Conservation (phyloP, 2,113 vertebrate species). For the Xiphorhynchus elegans region DNA sequence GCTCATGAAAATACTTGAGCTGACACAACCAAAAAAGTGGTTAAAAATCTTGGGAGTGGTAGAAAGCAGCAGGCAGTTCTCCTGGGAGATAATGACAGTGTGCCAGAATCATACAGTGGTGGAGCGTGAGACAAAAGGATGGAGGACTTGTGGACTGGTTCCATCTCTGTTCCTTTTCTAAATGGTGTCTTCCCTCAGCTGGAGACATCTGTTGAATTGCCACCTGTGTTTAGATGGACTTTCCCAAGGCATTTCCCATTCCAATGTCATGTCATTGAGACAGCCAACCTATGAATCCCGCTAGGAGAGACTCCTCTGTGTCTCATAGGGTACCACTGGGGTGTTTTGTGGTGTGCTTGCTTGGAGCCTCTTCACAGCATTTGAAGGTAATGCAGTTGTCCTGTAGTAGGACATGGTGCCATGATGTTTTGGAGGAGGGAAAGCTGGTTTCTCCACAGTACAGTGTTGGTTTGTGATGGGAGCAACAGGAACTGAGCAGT, state of each 20-base stretch:
- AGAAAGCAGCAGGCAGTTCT: neutral
- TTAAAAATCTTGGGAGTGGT: neutral
- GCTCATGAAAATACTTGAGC: neutral
- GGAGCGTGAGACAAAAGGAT: neutral
- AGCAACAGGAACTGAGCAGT: neutral
- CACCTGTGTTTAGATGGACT: neutral
- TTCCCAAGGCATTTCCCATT: neutral
- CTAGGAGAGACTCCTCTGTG: neutral
- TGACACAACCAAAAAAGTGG: neutral
- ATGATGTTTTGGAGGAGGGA: neutral
- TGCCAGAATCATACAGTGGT: neutral
- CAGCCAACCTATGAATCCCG: neutral
- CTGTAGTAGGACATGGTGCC: neutral
- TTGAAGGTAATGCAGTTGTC: neutral
- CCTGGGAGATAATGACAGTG: neutral
- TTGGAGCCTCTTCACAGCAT: neutral
- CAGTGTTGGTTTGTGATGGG: neutral
- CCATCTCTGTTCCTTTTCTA: neutral
- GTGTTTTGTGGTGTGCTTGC: neutral
- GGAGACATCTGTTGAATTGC: neutral
- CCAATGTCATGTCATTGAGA: neutral
- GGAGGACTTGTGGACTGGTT: neutral
- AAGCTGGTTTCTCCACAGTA: neutral
- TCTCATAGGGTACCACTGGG: neutral
- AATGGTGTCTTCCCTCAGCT: neutral